These are phyloP conservation scores for Manacus vitellinus DNA, from an alignment of 2,113 vertebrate genomes.

Conservation along the genomic window DNA sequence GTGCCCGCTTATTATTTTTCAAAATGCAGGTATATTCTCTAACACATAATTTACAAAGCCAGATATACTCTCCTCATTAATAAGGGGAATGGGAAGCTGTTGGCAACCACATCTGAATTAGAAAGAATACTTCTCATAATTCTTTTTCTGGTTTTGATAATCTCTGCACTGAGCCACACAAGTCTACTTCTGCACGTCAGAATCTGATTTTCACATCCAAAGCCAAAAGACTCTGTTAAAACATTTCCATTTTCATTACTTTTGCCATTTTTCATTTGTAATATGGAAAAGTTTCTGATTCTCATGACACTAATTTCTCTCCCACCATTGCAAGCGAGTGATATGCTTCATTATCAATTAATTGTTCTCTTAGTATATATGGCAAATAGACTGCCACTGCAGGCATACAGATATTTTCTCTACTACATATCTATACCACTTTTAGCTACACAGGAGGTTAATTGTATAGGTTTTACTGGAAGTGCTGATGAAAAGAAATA, in stretches of 20 bases:
- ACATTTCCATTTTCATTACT: not conserved
- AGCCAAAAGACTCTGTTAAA: not conserved
- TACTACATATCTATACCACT: no score
- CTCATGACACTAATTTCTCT: not conserved
- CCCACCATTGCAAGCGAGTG: not conserved
- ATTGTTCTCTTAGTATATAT: not conserved
- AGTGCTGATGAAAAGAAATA: not conserved
- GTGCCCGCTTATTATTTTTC: not conserved
- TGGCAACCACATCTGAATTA: not conserved
- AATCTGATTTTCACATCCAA: not conserved
- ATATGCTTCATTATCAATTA: not conserved
- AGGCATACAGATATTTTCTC: not conserved
- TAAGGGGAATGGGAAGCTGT: not conserved
- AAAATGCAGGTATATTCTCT: not conserved
- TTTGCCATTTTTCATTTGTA: not conserved
- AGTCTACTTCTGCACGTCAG: not conserved
- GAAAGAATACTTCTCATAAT: not conserved
- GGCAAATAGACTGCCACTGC: not conserved
- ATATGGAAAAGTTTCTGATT: not conserved
- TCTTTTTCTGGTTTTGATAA: not conserved
- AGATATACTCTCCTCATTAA: not conserved
- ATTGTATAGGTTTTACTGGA: not conserved
- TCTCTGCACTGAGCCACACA: not conserved
- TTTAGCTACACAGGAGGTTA: not conserved
- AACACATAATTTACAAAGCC: not conserved